Conservation (phyloP, 2,888 invertebrate genomes). For the Tanypteryx hageni region DNA sequence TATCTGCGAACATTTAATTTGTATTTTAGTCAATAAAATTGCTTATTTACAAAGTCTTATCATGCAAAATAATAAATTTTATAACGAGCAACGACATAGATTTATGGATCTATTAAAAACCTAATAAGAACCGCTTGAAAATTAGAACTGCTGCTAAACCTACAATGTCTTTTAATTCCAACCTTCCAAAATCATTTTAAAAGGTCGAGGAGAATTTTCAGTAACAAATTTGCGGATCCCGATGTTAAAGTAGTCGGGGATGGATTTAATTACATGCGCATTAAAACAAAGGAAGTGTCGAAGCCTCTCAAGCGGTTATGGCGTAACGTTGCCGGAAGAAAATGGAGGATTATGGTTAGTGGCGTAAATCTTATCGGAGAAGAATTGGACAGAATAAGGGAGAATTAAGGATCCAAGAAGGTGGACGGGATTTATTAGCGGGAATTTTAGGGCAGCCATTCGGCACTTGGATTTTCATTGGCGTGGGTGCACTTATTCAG, state of each 20-base stretch:
- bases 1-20: no score
- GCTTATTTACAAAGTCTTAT: no score
- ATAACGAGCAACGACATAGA: no score
- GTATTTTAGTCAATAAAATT: no score
- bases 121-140: no score
- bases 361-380: neutral
- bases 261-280: neutral
- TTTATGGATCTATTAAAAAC: no score
- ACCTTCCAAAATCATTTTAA: no score
- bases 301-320: neutral
- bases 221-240: no score
- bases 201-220: no score
- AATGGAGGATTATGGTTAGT: conserved; percentile 13
- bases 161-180: no score
- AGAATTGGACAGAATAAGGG: neutral
- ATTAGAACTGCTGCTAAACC: no score
- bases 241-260: neutral
- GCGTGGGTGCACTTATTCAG: neutral
- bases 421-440: conserved; percentile 4
- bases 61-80: no score
- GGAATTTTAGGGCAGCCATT: conserved; percentile 18
- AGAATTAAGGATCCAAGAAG: neutral
- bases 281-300: conserved; percentile 28
- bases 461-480: conserved; percentile 37
- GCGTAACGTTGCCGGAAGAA: neutral